Base-by-base conservation (phyloP, 92 coral and sea anemone species). In the Bergia sp. region DNA sequence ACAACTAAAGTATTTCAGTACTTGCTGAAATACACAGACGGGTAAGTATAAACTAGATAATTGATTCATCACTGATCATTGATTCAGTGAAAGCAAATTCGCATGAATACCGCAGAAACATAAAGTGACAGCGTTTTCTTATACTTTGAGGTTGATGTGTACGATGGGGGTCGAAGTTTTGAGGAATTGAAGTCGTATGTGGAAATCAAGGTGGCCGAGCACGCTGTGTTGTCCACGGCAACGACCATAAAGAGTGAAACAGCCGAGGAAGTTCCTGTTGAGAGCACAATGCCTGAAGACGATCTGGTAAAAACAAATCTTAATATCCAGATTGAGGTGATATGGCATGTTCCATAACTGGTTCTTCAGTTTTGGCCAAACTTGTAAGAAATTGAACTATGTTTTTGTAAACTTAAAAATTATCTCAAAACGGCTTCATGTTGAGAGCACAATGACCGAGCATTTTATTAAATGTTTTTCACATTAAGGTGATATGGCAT, bases 181-280 rank as follows among this genome's bases (percentile, higher is more conserved):
- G 93, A 93, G 29, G 94, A 93, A 73, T 79, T 95, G 72, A 94
- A 93, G 89, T 74, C 89, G 58, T 95, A 93, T 57, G 91, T 95
- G 75, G 88, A 85, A 20, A 47, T 86, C n/a, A 89, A 95, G 91
- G 92, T 95, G 61, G 85, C 94, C 3, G 93, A 91, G 41, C 88
- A 93, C 79, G 91, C 90, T 55, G 67, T 91, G 75, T 47, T 91
- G 58, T 88, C 92, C 29, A 93, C 91, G 29, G 91, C 93, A 69
- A 90, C 93, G 7, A 87, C 94, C 8, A 86, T 89, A 39, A 90
- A 87, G 18, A 86, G 92, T 29, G 91, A 92, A 55, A 92, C 94
- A 0, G 93, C 93, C 43, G 95, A 91, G 89, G 95, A 88, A 77
- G 76, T 91, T 20, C 97, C 94, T 45, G 9, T 29, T 2, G 83